Percentiles rank a stretch among this genome's conserved stretches.
Evolutionary conservation across 2,888 invertebrate genomes (phyloP).

Genomic region (Meganola albula): DNA sequence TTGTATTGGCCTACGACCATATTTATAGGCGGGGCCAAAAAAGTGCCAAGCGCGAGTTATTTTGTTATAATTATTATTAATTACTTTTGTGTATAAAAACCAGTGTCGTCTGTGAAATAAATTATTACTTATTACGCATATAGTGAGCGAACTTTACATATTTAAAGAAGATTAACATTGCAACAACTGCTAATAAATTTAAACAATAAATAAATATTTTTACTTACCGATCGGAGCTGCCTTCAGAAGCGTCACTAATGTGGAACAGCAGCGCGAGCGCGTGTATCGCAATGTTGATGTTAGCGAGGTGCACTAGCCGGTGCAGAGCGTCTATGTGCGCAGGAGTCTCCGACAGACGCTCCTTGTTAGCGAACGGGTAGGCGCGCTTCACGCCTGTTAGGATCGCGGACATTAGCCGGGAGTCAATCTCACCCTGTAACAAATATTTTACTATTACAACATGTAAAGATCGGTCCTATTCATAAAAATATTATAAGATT

Average conservation of each 20-base stretch:
- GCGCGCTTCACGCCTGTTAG: conserved; percentile 89
- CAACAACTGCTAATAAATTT: no score
- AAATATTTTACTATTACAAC: background rate
- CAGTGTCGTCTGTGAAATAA: no score
- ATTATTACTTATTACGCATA: no score
- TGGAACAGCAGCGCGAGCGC: conserved; percentile 75
- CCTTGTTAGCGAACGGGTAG: conserved; percentile 87
- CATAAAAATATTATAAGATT: no score
- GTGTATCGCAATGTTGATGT: conserved; percentile 77
- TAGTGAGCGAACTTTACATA: no score
- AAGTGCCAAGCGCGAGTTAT: no score
- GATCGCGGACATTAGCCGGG: conserved; percentile 86
- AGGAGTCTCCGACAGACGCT: conserved; percentile 68
- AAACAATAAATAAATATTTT: no score
- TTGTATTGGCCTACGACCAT: no score
- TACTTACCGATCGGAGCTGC: conserved; percentile 78
- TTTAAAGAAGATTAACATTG: no score
- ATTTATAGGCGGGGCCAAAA: no score
- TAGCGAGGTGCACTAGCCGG: conserved; percentile 85
- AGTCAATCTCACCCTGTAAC: conserved; percentile 83
- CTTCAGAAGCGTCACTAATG: conserved; percentile 66
- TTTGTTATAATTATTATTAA: no score
- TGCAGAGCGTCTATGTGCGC: conserved; percentile 85
- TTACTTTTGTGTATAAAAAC: no score
- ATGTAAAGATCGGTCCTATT: background rate